Percentiles rank a stretch among this genome's conserved stretches.
Evolutionary conservation across 2,113 vertebrate species (phyloP).

Genomic region (Spermophilus dauricus): DNA sequence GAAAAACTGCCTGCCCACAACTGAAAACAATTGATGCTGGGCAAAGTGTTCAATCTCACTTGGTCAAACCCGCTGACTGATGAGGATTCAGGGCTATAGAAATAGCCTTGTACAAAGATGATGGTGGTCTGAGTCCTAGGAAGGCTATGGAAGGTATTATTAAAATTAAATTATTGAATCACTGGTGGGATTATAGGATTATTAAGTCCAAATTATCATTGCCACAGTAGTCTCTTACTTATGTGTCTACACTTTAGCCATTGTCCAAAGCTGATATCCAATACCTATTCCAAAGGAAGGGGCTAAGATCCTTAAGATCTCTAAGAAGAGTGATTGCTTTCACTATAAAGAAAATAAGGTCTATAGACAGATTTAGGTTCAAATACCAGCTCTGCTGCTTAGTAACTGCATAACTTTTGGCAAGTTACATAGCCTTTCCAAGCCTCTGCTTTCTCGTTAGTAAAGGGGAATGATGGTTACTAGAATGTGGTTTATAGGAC

Average conservation of each 20-base stretch:
- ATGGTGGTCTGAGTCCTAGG: neutral
- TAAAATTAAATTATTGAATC: neutral
- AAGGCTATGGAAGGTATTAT: neutral
- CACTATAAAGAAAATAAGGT: neutral
- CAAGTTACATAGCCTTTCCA: neutral
- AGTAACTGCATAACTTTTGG: neutral
- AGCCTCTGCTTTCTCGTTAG: neutral
- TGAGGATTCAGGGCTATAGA: neutral
- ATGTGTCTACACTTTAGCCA: neutral
- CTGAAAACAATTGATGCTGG: neutral
- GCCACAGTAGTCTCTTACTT: neutral
- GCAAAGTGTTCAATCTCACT: neutral
- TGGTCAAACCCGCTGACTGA: neutral
- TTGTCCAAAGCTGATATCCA: neutral
- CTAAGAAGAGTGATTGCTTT: neutral
- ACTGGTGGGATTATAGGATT: neutral
- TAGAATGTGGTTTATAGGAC: neutral
- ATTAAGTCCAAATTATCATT: neutral
- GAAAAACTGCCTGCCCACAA: neutral
- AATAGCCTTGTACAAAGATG: neutral
- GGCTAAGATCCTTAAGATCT: neutral
- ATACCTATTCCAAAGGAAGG: neutral
- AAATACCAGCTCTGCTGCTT: slow-evolving; percentile 28
- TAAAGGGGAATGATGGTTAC: neutral
- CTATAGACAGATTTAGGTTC: neutral